Evolutionary conservation across 2,113 vertebrate genomes (phyloP), one percentile per base, ranked within the genome.

Genomic region (Corydoras maculifer): DNA sequence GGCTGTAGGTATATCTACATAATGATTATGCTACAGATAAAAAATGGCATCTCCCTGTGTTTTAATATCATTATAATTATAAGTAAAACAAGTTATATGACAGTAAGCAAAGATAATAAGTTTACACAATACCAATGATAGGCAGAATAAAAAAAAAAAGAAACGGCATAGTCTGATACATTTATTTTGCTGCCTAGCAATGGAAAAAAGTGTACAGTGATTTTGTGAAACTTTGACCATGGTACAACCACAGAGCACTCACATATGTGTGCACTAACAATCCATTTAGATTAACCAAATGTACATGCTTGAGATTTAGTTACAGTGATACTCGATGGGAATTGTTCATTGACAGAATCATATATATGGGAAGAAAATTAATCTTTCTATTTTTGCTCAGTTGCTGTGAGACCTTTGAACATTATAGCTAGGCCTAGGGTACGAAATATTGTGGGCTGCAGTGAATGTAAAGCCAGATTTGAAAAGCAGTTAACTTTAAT

Each of bases 401-500:
- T 70, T 54, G 50, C 57, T 55, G 48, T 74, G 67, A 65, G 54
- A 72, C 54, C 13, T 58, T 67, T 57, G 11, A 57, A 57, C 13
- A n/a, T 57, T 8, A 32, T 15, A 35, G 35, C 53, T 67, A 13
- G 55, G 55, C 29, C 14, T 12, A 57, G 50, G 32, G 18, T 75
- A 67, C 60, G 63, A 55, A 51, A 55, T 9, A 43, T 63, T 75
- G 77, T 74, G 64, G 66, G 25, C 68, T 70, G 51, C 58, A 69
- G 30, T 60, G 62, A 74, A 65, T 72, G 60, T 74, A 60, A 80
- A 69, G 5, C 29, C 66, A 68, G 61, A 75, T 31, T 66, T 14
- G 32, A 71, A 76, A 77, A 70, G 69, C 68, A 80, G 77, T 79
- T 75, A 82, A 68, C 78, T 80, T 80, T 84, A 78, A 80, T 81